Evolutionary conservation across 2,797 vertebrate genomes (phyloP).

Genomic region (Cryptoblepharus egeriae): DNA sequence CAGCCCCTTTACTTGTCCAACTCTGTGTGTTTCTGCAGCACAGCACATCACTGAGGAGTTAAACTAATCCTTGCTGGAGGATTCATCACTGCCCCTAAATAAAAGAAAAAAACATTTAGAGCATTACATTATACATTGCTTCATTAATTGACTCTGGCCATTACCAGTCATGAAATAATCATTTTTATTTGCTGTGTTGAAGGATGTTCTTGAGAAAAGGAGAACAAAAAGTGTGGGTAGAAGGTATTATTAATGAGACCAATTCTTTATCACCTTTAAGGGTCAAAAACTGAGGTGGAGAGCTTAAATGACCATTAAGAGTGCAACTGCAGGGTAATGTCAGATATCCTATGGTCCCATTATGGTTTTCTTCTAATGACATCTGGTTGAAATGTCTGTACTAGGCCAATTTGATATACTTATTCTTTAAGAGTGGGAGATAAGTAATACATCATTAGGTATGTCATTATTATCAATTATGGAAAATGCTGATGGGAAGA

Average conservation of each 20-base stretch:
- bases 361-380: neutral
- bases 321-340: neutral
- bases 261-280: neutral
- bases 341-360: neutral
- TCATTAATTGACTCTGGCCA: neutral
- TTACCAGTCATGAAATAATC: neutral
- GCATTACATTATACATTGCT: neutral
- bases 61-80: neutral
- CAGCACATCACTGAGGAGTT: neutral
- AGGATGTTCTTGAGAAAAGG: neutral
- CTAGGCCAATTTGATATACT: constrained; percentile 1
- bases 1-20: neutral
- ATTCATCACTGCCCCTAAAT: neutral
- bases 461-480: constrained; percentile 19
- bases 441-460: constrained; percentile 13
- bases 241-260: neutral
- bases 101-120: neutral
- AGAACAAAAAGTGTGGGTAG: neutral
- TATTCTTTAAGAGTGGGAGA: neutral
- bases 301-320: neutral
- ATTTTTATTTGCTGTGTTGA: neutral
- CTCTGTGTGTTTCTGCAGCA: neutral
- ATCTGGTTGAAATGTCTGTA: neutral
- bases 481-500: constrained; percentile 8
- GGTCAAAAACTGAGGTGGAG: neutral